These are phyloP conservation scores for Schizotus pectinicornis DNA, from an alignment of 2,888 invertebrate species.

Conservation along the genomic window DNA sequence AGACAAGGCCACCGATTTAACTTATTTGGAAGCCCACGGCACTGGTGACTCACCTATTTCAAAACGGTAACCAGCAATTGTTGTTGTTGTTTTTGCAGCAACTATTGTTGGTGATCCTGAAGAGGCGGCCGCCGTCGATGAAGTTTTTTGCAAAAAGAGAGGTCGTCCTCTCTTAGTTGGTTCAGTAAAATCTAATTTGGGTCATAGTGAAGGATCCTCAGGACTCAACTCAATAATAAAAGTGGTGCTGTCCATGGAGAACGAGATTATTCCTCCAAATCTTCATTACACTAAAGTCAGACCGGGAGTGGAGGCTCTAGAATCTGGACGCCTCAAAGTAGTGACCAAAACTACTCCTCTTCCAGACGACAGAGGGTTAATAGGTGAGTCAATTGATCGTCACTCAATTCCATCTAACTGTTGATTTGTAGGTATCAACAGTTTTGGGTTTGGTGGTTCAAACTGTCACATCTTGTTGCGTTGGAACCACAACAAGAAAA, in stretches of 20 bases:
- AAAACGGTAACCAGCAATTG: constrained; percentile 53
- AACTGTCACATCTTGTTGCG: constrained; percentile 75
- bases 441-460: constrained; percentile 91
- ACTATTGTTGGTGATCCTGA: constrained; percentile 81
- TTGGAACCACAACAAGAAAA: constrained; percentile 65
- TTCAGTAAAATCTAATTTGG: constrained; percentile 91
- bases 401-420: neutral
- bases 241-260: constrained; percentile 63
- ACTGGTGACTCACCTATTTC: constrained; percentile 68
- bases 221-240: constrained; percentile 75
- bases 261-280: constrained; percentile 71
- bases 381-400: constrained; percentile 59
- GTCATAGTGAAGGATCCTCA: constrained; percentile 87
- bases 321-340: constrained; percentile 60
- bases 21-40: constrained; percentile 86
- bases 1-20: constrained; percentile 71
- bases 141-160: constrained; percentile 77
- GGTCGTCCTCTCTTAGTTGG: constrained; percentile 80
- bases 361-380: constrained; percentile 49
- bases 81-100: neutral
- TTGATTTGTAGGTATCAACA: constrained; percentile 65
- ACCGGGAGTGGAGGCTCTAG: constrained; percentile 59
- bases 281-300: constrained; percentile 69
- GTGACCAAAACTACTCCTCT: constrained; percentile 60
- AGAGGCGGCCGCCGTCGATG: constrained; percentile 82